Base-by-base conservation (phyloP, 2,797 vertebrate species). In the Poeciliopsis turneri region DNA sequence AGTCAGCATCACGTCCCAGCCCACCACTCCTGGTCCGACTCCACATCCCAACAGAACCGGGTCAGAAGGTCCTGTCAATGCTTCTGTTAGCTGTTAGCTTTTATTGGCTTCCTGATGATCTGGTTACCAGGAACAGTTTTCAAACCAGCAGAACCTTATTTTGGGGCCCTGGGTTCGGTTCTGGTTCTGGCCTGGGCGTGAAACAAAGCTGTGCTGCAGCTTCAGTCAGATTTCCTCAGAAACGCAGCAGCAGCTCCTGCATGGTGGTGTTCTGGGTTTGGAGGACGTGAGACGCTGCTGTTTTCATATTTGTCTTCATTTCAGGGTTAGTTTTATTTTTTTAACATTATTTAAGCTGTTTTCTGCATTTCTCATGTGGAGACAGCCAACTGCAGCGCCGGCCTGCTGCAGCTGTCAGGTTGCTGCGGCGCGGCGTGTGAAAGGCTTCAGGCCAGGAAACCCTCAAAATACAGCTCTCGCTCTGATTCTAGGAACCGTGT, bases 401-500 rank as follows among this genome's bases (percentile, higher is more conserved):
- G 2, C 6, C 30, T 39, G 64, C 36, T 6, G 33, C 20, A 18
- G 59, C 16, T 39, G 61, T 66, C 61, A 39, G 33, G 61, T 36
- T 12, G 33, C 61, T 10, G 61, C 20, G 11, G 43, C 59, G 1
- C 28, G 5, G 28, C 28, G 12, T 33, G 59, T 61, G 45, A 72
- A 33, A n/a, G 20, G 43, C 30, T 61, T 28, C 8, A 39, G 51
- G 69, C 6, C 88, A 90, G 89, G 79, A 89, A 90, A 83, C 85
- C 64, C 11, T 85, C 13, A 46, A 33, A 36, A 71, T 13, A 28
- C 61, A n/a, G 23, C 69, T 3, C 39, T 45, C 80, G 77, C 25
- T 51, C 75, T 78, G 83, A 88, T 92, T 92, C 89, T 83, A 89
- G 89, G 89, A 92, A 92, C 81, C 71, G 64, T 3, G 13, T 64